Evolutionary conservation across 2,113 vertebrate genomes (phyloP), one percentile per base, ranked within the genome.

Genomic region (Cinclus cinclus): DNA sequence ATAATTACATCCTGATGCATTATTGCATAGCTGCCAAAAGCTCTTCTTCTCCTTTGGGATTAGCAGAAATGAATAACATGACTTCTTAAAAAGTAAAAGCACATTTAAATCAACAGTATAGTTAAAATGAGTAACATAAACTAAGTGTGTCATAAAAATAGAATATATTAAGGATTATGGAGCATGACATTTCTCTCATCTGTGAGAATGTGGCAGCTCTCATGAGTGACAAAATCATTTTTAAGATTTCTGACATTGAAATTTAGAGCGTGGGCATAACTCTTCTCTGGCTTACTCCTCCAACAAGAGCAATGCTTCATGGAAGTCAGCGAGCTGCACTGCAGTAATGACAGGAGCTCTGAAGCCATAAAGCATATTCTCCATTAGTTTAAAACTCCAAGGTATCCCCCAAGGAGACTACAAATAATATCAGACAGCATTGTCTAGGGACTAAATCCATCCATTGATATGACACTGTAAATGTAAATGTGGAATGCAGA

Each of bases 1-100:
- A 96, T 96, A 94, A 96, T 94, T 97, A 86, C 85, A 56, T 91
- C 86, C 68, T 83, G 83, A 88, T 92, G 82, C 88, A 93, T 90
- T 93, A 94, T 42, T 87, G 53, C 94, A 70, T 37, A 89, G 80
- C 85, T 64, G 89, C 50, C 52, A 86, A 86, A 81, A 88, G 88
- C 80, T 87, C 85, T 83, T 74, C 31, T 49, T 71, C 85, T 94
- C 93, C 93, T 78, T 39, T 89, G 94, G 90, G 95, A 95, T 88
- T 90, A 88, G 68, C 33, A 86, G 63, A 50, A 94, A 90, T 75
- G 85, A 96, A 71, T 83, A 94, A 63, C 52, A 60, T 53, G 75
- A 67, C 56, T 90, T 69, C 90, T 95, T 90, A 78, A 78, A 78
- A 94, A 95, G 95, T 73, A 81, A 84, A 96, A 93, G 76, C 35